Evolutionary conservation across 2,888 invertebrate species (phyloP), one percentile per base, ranked within the genome.

Genomic region (Pammene fasciana): DNA sequence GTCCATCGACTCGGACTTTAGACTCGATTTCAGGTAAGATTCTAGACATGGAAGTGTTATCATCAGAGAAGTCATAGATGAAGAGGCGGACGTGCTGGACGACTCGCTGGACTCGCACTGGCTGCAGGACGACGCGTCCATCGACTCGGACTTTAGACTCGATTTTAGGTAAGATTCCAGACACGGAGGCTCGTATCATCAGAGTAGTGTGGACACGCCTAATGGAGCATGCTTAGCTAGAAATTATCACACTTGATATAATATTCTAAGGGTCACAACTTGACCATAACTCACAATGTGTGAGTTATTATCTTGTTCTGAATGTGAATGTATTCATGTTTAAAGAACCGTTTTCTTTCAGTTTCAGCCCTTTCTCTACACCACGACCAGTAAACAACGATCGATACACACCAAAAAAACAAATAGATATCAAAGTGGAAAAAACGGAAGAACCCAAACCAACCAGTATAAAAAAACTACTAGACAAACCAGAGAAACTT

Each of bases 91-190:
- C 70, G 75, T 90, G 0, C 65, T 88, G n/a, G 92, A 92, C 6
- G 90, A 91, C 48, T 87, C 92, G 0, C 76, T 92, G 0, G 92
- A 92, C 59, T 90, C 91, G 0, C 87, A 89, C 48, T 92, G 90
- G 90, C 76, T 92, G 18, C 86, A 88, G 68, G 92, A 91, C 75
- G 90, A 92, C 43, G 75, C 78, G 5, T 87, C 89, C 46, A 78
- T 87, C 61, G 86, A 84, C 66, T 82, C 81, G 6, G 86, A 90
- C 64, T 85, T 86, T 64, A 79, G 79, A 72, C 73, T 89, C 38
- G 87, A 88, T 76, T 83, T 87, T 41, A 86, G 82, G 90, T 90
- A 79, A 77, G 71, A 34, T 34, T 38, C 16, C 18, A 0, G 87
- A 87, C 10, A 81, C 86, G 0, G 92, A 91, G 72, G 88, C 85